These are phyloP conservation scores for Turnix velox DNA, from an alignment of 2,113 vertebrate genomes.

Conservation along the genomic window DNA sequence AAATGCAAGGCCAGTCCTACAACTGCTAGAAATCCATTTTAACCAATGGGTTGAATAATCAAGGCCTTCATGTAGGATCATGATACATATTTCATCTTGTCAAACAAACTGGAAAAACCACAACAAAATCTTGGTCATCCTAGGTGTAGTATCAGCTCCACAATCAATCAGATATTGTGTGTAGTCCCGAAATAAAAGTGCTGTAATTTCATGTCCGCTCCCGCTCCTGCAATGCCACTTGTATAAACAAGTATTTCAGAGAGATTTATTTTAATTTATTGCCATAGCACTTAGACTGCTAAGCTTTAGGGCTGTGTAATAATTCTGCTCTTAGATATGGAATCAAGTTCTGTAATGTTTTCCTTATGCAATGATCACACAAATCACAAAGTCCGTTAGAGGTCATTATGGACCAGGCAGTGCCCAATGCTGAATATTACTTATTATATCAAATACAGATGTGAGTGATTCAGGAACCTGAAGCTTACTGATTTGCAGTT, in stretches of 20 bases:
- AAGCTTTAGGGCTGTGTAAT: not conserved
- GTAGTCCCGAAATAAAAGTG: not conserved
- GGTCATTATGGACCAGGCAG: not conserved
- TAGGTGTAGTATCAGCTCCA: not conserved
- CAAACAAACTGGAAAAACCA: not conserved
- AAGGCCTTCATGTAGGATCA: not conserved
- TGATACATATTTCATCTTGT: not conserved
- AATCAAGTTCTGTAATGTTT: not conserved
- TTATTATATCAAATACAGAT: not conserved
- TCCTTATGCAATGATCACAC: not conserved
- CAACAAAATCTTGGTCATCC: not conserved
- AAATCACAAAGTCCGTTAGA: not conserved
- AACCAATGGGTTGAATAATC: not conserved
- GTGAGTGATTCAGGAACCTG: not conserved
- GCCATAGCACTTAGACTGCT: not conserved
- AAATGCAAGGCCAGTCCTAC: not conserved
- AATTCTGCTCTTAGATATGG: not conserved
- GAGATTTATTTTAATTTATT: not conserved
- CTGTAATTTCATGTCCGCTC: not conserved
- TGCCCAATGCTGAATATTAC: not conserved
- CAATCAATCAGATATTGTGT: not conserved
- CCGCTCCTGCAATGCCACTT: not conserved
- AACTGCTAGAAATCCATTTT: not conserved
- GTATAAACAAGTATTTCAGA: not conserved
- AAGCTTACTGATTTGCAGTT: not conserved